Evolutionary conservation across 2,113 vertebrate species (phyloP), one percentile per base, ranked within the genome.

Genomic region (Colius striatus): DNA sequence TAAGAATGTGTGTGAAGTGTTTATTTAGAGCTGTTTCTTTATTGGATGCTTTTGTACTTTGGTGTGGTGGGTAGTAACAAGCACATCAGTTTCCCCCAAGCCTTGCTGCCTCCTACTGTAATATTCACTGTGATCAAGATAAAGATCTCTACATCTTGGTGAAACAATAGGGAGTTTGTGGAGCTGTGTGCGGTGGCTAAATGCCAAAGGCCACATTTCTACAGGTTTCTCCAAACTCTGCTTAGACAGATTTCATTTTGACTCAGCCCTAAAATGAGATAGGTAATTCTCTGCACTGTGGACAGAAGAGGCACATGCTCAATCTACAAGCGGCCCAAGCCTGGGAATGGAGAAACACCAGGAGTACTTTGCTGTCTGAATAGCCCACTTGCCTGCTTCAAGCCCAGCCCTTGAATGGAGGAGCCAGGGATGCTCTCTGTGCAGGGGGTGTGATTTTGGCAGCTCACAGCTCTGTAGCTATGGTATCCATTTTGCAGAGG

Each of bases 101-200:
- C 74, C 63, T 91, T 89, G 25, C 92, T 97, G 92, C 85, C 82
- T 96, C 65, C 78, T 91, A 48, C 92, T 95, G 83, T 89, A 87
- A 72, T 82, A 84, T 48, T 62, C 57, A 45, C 87, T 92, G 76
- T 91, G 95, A 85, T 66, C 53, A 65, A 91, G 92, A 81, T 80
- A 85, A 60, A 71, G 92, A 94, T 90, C 84, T 94, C 93, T 84
- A 51, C 90, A 34, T 96, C 92, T 95, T 94, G 89, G 32, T 91
- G 74, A 78, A 89, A 70, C 93, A 76, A 38, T 1, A 11, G 77
- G 66, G 47, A 92, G 61, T 91, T 92, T 84, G 71, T 61, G 43
- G 70, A 76, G 79, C 92, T 86, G 81, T 51, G 82, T 66, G 55
- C 1, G 4, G 58, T 41, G 19, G 27, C n/a, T 72, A 61, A 91